Conservation (phyloP, 2,888 invertebrate species). For the Drosophila macrospina region DNA sequence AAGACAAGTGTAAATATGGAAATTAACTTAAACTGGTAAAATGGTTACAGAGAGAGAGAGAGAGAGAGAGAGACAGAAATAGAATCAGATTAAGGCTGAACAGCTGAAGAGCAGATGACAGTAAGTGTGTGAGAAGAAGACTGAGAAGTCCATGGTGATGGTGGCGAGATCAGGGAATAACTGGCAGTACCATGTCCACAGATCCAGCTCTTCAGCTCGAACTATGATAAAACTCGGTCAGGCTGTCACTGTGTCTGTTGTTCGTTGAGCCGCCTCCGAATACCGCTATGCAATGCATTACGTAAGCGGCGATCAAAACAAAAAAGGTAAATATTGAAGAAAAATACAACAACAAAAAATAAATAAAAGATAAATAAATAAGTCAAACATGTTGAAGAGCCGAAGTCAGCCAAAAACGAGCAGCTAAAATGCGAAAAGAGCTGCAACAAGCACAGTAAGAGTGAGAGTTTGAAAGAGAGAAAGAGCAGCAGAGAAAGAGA, state of each 20-base stretch:
- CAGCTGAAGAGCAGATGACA: slow-evolving; percentile 15
- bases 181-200: slow-evolving; percentile 31
- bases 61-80: neutral
- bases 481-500: slow-evolving; percentile 8
- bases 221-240: slow-evolving; percentile 39
- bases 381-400: slow-evolving; percentile 62
- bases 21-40: slow-evolving; percentile 38
- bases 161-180: slow-evolving; percentile 25
- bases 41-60: neutral
- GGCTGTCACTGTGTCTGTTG: slow-evolving; percentile 18
- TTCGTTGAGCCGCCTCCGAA: slow-evolving; percentile 31
- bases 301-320: slow-evolving; percentile 76
- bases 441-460: slow-evolving; percentile 9
- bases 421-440: slow-evolving; percentile 35
- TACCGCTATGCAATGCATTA: slow-evolving; percentile 58
- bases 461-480: slow-evolving; percentile 5
- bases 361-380: slow-evolving; percentile 59
- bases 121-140: slow-evolving; percentile 1
- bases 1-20: slow-evolving; percentile 42
- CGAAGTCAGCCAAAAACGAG: slow-evolving; percentile 25
- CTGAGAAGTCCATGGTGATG: slow-evolving; percentile 20
- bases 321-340: slow-evolving; percentile 78
- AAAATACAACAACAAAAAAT: slow-evolving; percentile 30
- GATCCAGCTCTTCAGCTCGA: neutral
- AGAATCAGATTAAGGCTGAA: neutral